A percentile compares a stretch with the other conserved stretches of the same genome.
Evolutionary conservation across 2,888 invertebrate genomes (phyloP).

Genomic region (Keiferia lycopersicella): DNA sequence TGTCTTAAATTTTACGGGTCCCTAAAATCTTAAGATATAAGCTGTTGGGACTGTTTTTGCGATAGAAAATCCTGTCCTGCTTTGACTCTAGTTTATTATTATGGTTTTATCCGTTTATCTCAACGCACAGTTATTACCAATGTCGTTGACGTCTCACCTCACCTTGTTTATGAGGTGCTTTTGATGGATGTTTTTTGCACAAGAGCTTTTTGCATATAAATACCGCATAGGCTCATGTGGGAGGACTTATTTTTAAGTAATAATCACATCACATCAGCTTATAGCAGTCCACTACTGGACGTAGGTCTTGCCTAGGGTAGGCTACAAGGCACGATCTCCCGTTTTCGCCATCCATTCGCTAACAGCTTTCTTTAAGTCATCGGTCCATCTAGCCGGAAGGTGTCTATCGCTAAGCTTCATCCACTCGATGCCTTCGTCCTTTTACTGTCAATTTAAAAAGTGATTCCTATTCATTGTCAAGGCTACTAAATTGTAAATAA

Average conservation of each 20-base stretch:
- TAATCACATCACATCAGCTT: too few relatives aligned
- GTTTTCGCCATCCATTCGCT: too few relatives aligned
- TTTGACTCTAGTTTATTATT: conserved; percentile 51
- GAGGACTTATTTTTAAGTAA: neutral
- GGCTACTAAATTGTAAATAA: too few relatives aligned
- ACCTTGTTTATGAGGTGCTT: neutral
- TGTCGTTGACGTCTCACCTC: conserved; percentile 49
- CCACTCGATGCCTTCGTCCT: too few relatives aligned
- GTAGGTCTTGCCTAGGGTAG: too few relatives aligned
- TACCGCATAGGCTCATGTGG: neutral
- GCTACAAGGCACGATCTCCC: too few relatives aligned
- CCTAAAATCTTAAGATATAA: conserved; percentile 31
- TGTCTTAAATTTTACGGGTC: neutral
- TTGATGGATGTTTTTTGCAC: neutral
- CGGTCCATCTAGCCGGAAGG: too few relatives aligned
- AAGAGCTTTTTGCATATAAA: neutral
- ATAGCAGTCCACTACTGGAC: too few relatives aligned
- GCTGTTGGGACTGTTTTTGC: conserved; percentile 38
- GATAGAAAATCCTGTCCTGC: conserved; percentile 35
- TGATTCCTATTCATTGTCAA: too few relatives aligned
- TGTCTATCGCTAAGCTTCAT: too few relatives aligned
- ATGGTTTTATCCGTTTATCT: conserved; percentile 47
- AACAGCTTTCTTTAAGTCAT: too few relatives aligned
- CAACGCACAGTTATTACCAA: conserved; percentile 52
- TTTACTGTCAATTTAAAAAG: too few relatives aligned